Percentiles rank a stretch among this genome's conserved stretches.
Evolutionary conservation across 2,888 invertebrate species (phyloP).

Genomic region (Athalia circularis): DNA sequence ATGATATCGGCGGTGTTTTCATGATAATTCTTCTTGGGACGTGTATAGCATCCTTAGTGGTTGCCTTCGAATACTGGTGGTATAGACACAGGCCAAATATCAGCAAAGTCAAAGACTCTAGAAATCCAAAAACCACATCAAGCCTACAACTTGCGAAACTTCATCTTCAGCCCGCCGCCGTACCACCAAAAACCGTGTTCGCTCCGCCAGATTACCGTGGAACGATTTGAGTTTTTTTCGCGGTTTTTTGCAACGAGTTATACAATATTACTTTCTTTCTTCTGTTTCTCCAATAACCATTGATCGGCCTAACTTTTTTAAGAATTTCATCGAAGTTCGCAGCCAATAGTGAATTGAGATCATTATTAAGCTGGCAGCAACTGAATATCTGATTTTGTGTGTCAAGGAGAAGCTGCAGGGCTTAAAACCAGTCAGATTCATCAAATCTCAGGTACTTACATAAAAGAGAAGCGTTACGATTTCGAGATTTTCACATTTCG

Average conservation of each 20-base stretch:
- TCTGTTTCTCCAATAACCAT: neutral
- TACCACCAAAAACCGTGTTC: constrained; percentile 58
- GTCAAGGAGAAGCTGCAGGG: no score
- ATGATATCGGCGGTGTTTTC: constrained; percentile 98
- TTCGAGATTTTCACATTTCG: no score
- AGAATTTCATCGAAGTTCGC: no score
- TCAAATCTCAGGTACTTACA: no score
- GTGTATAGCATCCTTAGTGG: constrained; percentile 90
- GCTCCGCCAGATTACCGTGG: constrained; percentile 56
- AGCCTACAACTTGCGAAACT: constrained; percentile 62
- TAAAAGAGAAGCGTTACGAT: no score
- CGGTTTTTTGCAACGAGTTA: neutral
- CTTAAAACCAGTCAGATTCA: no score
- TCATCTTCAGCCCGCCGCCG: constrained; percentile 62
- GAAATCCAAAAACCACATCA: constrained; percentile 50
- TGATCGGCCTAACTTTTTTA: no score
- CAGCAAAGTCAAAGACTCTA: constrained; percentile 55
- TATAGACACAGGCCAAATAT: constrained; percentile 84
- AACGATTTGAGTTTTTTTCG: constrained; percentile 59
- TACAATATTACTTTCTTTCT: no score
- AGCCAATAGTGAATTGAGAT: no score
- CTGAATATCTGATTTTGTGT: no score
- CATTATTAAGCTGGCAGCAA: no score
- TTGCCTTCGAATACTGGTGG: constrained; percentile 97
- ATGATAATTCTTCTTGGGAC: constrained; percentile 98